phyloP scores from a whole-genome alignment of 2,113 vertebrate species.

The Dicentrarchus labrax region DNA sequence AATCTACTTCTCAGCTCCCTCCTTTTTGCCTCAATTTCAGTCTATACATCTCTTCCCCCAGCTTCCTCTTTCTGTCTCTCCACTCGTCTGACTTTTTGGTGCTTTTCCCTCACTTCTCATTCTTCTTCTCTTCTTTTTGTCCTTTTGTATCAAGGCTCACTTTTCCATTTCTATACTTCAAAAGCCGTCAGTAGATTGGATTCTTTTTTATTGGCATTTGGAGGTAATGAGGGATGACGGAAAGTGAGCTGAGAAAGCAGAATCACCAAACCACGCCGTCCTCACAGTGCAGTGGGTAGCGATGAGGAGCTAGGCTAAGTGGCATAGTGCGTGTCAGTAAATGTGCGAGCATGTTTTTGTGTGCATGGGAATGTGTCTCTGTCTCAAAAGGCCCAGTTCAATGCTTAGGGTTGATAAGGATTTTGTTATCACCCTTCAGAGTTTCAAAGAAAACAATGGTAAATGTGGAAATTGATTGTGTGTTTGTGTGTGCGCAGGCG shows the following conservation, averaged over 20 bases:
- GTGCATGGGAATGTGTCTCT: not conserved
- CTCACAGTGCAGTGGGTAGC: constrained; percentile 10
- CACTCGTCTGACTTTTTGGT: constrained; percentile 12
- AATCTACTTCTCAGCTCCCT: constrained; percentile 70
- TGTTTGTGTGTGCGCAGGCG: not conserved
- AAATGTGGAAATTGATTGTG: constrained; percentile 54
- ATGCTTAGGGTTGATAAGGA: constrained; percentile 44
- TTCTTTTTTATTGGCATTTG: constrained; percentile 70
- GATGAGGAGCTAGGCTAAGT: constrained; percentile 21
- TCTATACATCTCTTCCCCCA: constrained; percentile 25
- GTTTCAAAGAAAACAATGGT: constrained; percentile 63
- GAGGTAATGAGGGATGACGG: constrained; percentile 64
- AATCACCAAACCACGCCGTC: constrained; percentile 12
- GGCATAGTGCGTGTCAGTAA: not conserved
- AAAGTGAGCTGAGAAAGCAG: constrained; percentile 35
- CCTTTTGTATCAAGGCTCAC: constrained; percentile 60
- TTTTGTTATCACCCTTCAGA: constrained; percentile 48
- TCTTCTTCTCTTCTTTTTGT: constrained; percentile 49
- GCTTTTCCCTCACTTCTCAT: constrained; percentile 25
- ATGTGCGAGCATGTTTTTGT: not conserved
- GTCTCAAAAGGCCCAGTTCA: constrained; percentile 26
- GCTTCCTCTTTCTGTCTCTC: constrained; percentile 28
- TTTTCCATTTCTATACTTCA: constrained; percentile 72
- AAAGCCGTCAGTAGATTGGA: constrained; percentile 74
- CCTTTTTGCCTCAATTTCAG: constrained; percentile 58